Percentiles rank a stretch among this genome's conserved stretches.
Conservation (phyloP, 2,113 vertebrate genomes). For the Guaruba guarouba region DNA sequence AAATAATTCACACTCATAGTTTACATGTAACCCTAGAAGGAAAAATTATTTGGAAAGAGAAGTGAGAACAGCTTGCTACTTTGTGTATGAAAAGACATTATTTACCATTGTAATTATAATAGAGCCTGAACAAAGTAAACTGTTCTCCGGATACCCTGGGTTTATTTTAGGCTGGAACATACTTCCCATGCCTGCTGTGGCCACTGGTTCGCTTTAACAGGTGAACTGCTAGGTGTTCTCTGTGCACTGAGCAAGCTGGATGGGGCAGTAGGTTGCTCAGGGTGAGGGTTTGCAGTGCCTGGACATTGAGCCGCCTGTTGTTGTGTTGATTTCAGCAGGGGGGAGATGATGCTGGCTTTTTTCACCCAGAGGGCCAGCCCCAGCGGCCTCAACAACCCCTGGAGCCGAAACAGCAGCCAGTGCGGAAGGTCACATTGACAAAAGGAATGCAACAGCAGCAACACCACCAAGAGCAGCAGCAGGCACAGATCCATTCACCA, state of each 20-base stretch:
- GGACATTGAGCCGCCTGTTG: constrained; percentile 58
- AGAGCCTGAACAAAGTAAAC: neutral
- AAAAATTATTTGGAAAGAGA: neutral
- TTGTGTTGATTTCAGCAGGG: constrained; percentile 78
- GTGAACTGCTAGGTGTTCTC: neutral
- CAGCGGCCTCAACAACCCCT: constrained; percentile 73
- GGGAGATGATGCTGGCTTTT: constrained; percentile 78
- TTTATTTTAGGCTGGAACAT: neutral
- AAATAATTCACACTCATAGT: neutral
- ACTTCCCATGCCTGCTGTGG: rapidly evolving
- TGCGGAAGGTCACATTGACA: constrained; percentile 90
- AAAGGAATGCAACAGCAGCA: constrained; percentile 72
- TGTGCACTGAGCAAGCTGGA: neutral
- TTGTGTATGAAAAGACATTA: neutral
- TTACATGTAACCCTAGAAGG: neutral
- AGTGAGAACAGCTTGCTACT: neutral
- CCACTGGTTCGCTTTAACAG: neutral
- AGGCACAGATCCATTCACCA: constrained; percentile 65
- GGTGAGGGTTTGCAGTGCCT: neutral
- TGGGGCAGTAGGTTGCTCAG: neutral
- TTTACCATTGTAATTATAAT: neutral
- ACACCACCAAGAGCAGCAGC: constrained; percentile 69
- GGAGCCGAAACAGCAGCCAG: constrained; percentile 78
- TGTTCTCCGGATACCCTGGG: neutral
- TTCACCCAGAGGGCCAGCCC: constrained; percentile 72